Conservation (phyloP, 1,140 invertebrate species). For the Euwallacea fornicatus region DNA sequence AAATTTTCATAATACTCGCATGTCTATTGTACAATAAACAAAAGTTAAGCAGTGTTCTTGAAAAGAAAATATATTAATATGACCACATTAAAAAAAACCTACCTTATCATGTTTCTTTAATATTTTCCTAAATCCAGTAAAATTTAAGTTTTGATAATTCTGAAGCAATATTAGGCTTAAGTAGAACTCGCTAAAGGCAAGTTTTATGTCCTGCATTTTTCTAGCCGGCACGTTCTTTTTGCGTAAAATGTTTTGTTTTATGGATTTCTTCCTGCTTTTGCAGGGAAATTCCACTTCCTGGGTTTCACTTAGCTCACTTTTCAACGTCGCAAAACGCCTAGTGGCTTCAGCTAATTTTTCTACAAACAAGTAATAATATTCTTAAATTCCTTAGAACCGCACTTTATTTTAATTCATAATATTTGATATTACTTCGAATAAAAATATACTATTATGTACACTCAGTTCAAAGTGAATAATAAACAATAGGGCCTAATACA, state of each 20-base stretch:
- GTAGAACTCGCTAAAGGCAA: slow-evolving; percentile 99
- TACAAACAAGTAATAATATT: slow-evolving; percentile 51
- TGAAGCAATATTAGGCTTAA: slow-evolving; percentile 91
- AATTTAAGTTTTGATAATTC: slow-evolving; percentile 95
- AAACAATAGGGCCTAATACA: no score
- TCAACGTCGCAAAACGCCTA: slow-evolving; percentile 88
- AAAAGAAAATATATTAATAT: no score
- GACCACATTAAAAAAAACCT: slow-evolving; percentile 33
- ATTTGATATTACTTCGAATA: neutral
- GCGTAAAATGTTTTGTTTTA: slow-evolving; percentile 54
- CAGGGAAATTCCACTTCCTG: slow-evolving; percentile 65
- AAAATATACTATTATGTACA: neutral
- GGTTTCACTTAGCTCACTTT: slow-evolving; percentile 82
- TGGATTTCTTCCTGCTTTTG: slow-evolving; percentile 57
- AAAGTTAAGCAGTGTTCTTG: neutral
- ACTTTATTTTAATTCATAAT: no score
- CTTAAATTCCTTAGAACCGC: neutral
- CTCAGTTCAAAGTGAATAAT: neutral
- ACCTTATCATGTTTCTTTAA: slow-evolving; percentile 99
- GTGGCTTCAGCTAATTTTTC: slow-evolving; percentile 98
- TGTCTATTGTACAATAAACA: neutral
- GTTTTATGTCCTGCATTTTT: slow-evolving; percentile 92
- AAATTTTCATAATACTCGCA: no score
- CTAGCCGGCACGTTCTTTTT: slow-evolving; percentile 64
- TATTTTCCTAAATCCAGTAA: slow-evolving; percentile 99